Evolutionary conservation across 2,888 invertebrate species (phyloP), one percentile per base, ranked within the genome.

Genomic region (Brachyopa scutellaris): DNA sequence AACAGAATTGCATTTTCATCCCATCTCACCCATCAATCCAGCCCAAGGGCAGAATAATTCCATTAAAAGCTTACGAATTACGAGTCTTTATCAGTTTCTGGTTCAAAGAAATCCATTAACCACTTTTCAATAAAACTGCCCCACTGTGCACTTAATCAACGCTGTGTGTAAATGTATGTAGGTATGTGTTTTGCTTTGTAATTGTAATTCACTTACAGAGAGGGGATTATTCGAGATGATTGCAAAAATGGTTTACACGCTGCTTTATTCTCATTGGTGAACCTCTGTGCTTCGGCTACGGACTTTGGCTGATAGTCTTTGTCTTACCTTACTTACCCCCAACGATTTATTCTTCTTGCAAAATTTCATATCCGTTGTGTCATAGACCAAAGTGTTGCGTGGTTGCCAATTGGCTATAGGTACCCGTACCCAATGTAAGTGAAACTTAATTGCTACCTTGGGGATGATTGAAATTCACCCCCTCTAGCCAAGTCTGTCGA

Each of bases 371-470:
- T 61, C 26, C 19, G 26, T 13, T 38, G 19, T 42, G n/a, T 13
- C 13, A 19, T 8, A 31, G 31, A 31, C 9, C 11, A 23, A 13
- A 4, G 15, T 17, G 33, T 9, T 29, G 21, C 51, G 40, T 17
- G 31, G 31, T 23, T 21, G 11, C 33, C 15, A 45, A 33, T 15
- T n/a, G 13, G n/a, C 8, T 19, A 15, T 2, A 11, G 2, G 31
- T 15, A 29, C 51, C 29, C 21, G 19, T 4, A 47, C n/a, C 26
- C 40, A 23, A 66, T 64, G 23, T 66, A 66, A 76, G 57, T 57
- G 55, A 69, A 62, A 69, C 69, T 69, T 80, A 80, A 80, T 76
- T 80, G 69, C 76, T 80, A 49, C 64, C 57, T 51, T 29, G 62
- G 76, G 69, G 55, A 62, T 76, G 69, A 80, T 70, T 57, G 76